A percentile compares a stretch with the other conserved stretches of the same genome.
Conservation (phyloP, 2,888 invertebrate species). For the Aelia acuminata region DNA sequence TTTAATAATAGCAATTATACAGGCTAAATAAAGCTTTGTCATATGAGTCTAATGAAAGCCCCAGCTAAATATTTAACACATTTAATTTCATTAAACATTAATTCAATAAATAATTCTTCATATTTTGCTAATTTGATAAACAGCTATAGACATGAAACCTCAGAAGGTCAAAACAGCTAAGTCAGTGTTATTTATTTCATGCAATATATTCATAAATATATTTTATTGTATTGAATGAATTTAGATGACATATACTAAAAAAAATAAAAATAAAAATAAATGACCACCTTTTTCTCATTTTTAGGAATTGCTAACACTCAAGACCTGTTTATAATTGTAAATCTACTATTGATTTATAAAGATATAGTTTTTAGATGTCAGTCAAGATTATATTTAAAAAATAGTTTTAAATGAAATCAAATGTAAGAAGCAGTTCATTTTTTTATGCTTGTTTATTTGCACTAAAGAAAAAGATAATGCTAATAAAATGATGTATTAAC, state of each 20-base stretch:
- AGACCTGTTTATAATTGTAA: no score
- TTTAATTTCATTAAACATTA: background rate
- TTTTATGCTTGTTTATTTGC: no score
- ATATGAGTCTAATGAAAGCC: background rate
- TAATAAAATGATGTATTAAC: no score
- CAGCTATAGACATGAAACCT: background rate
- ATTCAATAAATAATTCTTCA: background rate
- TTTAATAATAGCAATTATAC: background rate
- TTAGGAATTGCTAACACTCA: background rate
- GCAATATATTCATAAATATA: background rate
- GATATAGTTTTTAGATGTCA: no score
- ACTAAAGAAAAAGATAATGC: no score
- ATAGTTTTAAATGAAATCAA: no score
- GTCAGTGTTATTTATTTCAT: background rate
- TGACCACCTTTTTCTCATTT: background rate
- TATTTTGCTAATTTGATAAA: background rate
- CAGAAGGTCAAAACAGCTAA: background rate
- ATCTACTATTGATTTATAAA: no score
- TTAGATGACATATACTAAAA: background rate
- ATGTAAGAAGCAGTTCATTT: no score
- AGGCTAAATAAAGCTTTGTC: background rate
- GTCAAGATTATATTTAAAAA: no score
- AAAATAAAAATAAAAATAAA: background rate
- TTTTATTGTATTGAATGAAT: background rate
- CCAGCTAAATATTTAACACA: background rate